These are phyloP conservation scores for Copidosoma floridanum DNA, from an alignment of 1,140 invertebrate species.

Conservation along the genomic window DNA sequence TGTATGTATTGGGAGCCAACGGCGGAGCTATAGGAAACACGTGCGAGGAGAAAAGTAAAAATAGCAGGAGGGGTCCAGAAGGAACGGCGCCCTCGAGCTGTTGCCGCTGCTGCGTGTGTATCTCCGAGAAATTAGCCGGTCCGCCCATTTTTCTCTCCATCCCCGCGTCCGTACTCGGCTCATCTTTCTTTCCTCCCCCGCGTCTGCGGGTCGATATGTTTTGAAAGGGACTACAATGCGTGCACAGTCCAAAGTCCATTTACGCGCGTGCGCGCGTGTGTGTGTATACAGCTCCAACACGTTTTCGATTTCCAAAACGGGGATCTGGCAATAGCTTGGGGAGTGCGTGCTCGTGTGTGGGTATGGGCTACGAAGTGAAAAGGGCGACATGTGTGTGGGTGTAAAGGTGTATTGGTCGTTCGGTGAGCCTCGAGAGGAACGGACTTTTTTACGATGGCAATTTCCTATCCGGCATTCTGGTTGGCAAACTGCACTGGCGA, in stretches of 20 bases:
- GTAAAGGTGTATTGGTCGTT: too few relatives aligned
- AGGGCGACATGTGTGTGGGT: too few relatives aligned
- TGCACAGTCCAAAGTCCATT: too few relatives aligned
- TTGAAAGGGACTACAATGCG: too few relatives aligned
- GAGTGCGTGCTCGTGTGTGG: too few relatives aligned
- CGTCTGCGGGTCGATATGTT: background rate
- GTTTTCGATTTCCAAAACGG: too few relatives aligned
- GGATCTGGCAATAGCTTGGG: too few relatives aligned
- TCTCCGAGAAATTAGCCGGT: conserved; percentile 28
- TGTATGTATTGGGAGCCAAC: too few relatives aligned
- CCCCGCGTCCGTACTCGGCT: background rate
- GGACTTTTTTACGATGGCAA: conserved; percentile 22
- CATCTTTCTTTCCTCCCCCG: background rate
- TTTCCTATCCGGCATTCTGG: conserved; percentile 18
- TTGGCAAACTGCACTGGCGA: background rate
- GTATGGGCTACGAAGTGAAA: too few relatives aligned
- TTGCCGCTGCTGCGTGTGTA: background rate
- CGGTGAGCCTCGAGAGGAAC: too few relatives aligned
- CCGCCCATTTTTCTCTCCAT: background rate
- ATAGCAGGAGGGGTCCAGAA: conserved; percentile 29
- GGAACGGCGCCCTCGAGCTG: conserved; percentile 32
- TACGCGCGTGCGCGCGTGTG: too few relatives aligned
- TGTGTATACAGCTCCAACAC: too few relatives aligned
- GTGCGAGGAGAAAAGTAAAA: background rate
- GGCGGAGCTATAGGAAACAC: conserved; percentile 18